Percentiles rank a stretch among this genome's conserved stretches.
phyloP scores from a whole-genome alignment of 2,888 invertebrate genomes.

The Limnephilus auricula region DNA sequence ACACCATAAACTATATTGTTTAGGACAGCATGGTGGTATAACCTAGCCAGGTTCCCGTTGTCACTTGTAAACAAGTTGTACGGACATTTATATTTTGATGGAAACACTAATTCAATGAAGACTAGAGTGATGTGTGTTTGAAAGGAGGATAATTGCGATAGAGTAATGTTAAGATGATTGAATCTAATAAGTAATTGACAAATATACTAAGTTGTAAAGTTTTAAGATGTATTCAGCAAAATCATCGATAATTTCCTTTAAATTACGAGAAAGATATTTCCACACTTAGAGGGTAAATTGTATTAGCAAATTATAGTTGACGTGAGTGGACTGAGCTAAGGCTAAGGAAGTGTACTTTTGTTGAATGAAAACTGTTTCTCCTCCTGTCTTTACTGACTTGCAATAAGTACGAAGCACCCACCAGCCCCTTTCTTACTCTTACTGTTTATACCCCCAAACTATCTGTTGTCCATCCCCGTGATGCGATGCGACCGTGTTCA shows the following conservation, averaged over 20 bases:
- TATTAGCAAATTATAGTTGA: conserved; percentile 63
- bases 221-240: conserved; percentile 60
- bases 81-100: conserved; percentile 65
- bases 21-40: conserved; percentile 64
- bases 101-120: conserved; percentile 63
- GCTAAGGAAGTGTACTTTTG: conserved; percentile 12
- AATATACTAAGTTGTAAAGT: conserved; percentile 59
- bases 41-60: conserved; percentile 56
- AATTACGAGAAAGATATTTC: conserved; percentile 50
- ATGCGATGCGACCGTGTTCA: background rate
- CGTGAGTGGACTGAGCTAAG: conserved; percentile 23
- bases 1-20: conserved; percentile 64
- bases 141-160: conserved; percentile 58
- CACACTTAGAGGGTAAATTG: conserved; percentile 59
- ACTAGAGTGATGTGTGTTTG: conserved; percentile 61
- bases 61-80: conserved; percentile 56
- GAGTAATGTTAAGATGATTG: conserved; percentile 61
- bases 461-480: background rate
- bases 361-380: background rate
- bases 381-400: background rate
- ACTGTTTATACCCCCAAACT: background rate
- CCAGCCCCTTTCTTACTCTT: background rate
- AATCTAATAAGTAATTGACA: conserved; percentile 54
- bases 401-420: background rate
- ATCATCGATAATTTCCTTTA: conserved; percentile 26